Evolutionary conservation across 1,140 invertebrate genomes (phyloP), one percentile per base, ranked within the genome.

Genomic region (Trichoplusia ni): DNA sequence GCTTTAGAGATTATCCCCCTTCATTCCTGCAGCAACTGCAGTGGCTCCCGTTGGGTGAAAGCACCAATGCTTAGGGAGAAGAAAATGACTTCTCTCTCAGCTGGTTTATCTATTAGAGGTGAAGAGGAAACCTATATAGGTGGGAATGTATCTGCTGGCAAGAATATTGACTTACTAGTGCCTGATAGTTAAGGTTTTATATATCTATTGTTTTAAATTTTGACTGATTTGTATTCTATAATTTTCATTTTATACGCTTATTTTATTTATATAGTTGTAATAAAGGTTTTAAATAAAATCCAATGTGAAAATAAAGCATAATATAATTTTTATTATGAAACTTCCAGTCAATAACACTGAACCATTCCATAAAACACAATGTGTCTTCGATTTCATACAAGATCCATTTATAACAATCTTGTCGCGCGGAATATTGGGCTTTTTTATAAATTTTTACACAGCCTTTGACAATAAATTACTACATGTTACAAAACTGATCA

Each of bases 51-150:
- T 33, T 98, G 96, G 96, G 91, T 94, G 64, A 94, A 93, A 77
- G 93, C 96, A 9, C 91, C 93, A 0, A 97, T 98, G 96, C 93
- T 97, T 74, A 93, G 94, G 63, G 95, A 95, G 75, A 94, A 92
- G 69, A 94, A 92, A 64, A 90, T 90, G 0, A 75, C 90, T 8
- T 82, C 92, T 16, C 70, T 91, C 0, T 81, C 89, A 1, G 90
- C 92, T 14, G 79, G 84, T 0, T 81, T 96, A 0, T 95, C 95
- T 0, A 93, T 96, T 42, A 90, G 95, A 60, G 95, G 95, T 5
- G 95, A 94, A 42, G 95, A 96, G 80, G 94, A 95, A 75, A 93
- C 90, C 42, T 94, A 92, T 80, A 82, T 94, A 62, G 94, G 94
- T 66, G 93, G 92, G 9, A 56, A 67, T 27, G 76, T 92, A 8